These are phyloP conservation scores for Chelidonichthys spinosus DNA, from an alignment of 2,797 vertebrate genomes.

Conservation along the genomic window DNA sequence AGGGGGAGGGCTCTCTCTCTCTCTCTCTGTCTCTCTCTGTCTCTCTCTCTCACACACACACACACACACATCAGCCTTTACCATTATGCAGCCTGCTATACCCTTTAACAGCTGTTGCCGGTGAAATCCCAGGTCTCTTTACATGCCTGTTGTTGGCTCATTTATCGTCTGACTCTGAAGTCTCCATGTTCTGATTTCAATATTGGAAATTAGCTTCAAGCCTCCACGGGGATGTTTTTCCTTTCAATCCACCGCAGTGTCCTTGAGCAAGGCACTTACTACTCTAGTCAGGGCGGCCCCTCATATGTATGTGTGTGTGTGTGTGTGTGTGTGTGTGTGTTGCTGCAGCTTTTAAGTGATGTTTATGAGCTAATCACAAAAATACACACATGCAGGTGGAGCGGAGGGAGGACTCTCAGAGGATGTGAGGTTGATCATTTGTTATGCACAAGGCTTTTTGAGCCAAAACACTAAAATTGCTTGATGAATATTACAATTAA, in stretches of 20 bases:
- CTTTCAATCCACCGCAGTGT: slow-evolving; percentile 31
- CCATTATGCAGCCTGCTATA: slow-evolving; percentile 66
- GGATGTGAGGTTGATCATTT: slow-evolving; percentile 24
- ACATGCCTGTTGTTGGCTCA: slow-evolving; percentile 66
- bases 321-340: background rate
- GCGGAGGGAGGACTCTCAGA: slow-evolving; percentile 16
- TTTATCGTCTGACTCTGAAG: slow-evolving; percentile 59
- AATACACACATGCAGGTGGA: slow-evolving; percentile 27
- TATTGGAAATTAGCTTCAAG: slow-evolving; percentile 43
- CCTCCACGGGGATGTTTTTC: slow-evolving; percentile 36
- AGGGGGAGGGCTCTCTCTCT: slow-evolving; percentile 38
- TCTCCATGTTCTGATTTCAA: slow-evolving; percentile 56
- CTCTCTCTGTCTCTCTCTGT: slow-evolving; percentile 1
- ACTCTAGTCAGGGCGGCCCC: slow-evolving; percentile 6
- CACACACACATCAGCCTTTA: slow-evolving; percentile 41
- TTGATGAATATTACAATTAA: slow-evolving; percentile 50
- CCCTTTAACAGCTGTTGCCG: slow-evolving; percentile 74
- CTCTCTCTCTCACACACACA: slow-evolving; percentile 21
- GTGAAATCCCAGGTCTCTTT: slow-evolving; percentile 72
- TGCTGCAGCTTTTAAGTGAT: slow-evolving; percentile 10
- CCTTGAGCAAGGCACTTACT: slow-evolving; percentile 74
- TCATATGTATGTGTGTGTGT: slow-evolving; percentile 17
- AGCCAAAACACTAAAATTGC: background rate
- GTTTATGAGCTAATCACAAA: slow-evolving; percentile 39
- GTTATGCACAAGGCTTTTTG: slow-evolving; percentile 30